A percentile compares a stretch with the other conserved stretches of the same genome.
Conservation (phyloP, 2,113 vertebrate species). For the Microcebus lehilahytsara region DNA sequence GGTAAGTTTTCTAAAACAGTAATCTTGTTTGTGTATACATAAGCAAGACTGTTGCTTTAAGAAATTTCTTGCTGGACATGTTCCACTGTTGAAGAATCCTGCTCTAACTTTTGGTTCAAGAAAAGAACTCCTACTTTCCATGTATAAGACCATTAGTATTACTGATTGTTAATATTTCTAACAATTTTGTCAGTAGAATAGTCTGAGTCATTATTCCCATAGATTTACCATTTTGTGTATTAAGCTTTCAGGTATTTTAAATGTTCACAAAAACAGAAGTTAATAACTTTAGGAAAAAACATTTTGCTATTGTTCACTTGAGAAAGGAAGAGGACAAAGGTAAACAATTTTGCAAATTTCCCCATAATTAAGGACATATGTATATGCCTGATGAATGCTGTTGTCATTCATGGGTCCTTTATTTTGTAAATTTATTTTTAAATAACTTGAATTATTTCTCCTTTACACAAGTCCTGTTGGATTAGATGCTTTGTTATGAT, state of each 20-base stretch:
- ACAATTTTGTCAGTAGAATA: background rate
- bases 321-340: background rate
- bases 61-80: background rate
- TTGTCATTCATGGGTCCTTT: background rate
- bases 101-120: background rate
- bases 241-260: background rate
- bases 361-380: background rate
- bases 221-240: background rate
- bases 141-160: background rate
- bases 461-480: background rate
- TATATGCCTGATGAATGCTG: background rate
- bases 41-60: background rate
- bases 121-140: background rate
- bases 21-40: background rate
- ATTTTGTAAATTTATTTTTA: background rate
- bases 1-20: background rate
- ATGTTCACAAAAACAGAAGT: background rate
- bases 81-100: background rate
- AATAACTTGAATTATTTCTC: background rate
- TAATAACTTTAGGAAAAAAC: background rate
- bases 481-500: background rate
- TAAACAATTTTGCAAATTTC: background rate
- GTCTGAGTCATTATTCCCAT: background rate
- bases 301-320: background rate
- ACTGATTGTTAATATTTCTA: background rate